Base-by-base conservation (phyloP, 2,113 vertebrate species). In the Cinclus mexicanus region DNA sequence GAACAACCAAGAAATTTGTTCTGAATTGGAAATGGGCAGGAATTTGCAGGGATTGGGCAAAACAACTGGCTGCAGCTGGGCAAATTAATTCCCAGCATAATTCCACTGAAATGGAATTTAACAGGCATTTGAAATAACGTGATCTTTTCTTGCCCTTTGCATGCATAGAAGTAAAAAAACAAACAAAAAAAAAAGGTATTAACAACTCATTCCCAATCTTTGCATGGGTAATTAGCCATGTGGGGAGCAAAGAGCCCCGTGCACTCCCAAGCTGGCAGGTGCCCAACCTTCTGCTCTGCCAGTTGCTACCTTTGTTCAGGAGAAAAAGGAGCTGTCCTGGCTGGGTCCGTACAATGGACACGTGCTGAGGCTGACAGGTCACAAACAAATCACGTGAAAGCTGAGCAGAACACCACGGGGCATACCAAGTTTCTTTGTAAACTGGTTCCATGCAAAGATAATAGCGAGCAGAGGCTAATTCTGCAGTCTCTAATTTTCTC, bases 401-500 rank as follows among this genome's bases (percentile, higher is more conserved):
- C 3, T 3, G 42, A 61, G 67, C 76, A 47, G 55, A 53, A 46
- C 11, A 10, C 53, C 64, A 61, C 9, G 63, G 77, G 88, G 31
- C 64, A 4, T 9, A 90, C 69, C 82, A 85, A 81, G 6, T 39
- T 26, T 50, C 41, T 74, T 29, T 70, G 56, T 64, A 35, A 95
- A 53, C 85, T 35, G 83, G 56, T 57, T 81, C 76, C 86, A 16
- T 31, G 72, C 31, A 60, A 93, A 83, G 89, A 91, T 68, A 94
- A 95, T 64, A 69, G 85, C 41, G 52, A 90, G 85, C 92, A 69
- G 72, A 84, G 70, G 17, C 85, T 94, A 83, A 94, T 88, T 89
- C 93, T 47, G 59, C 89, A 95, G 89, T 11, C 67, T 93, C 91
- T 95, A 83, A 94, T 97, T 97, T 95, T 94, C 92, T 92, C 87